These are phyloP conservation scores for Peromyscus maniculatus DNA, from an alignment of 2,113 vertebrate genomes.

Conservation along the genomic window DNA sequence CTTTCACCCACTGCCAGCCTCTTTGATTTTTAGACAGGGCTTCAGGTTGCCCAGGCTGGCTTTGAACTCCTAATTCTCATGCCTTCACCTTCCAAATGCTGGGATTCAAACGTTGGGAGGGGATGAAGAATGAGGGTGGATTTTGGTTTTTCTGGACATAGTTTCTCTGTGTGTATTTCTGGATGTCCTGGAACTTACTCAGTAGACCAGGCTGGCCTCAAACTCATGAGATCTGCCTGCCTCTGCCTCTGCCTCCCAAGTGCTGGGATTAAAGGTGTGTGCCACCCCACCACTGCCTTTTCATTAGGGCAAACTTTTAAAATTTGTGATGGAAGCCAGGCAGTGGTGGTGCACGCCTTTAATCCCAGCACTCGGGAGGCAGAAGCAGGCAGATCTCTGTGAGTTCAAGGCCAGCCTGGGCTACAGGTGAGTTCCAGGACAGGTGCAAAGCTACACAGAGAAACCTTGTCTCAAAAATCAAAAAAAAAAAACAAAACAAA, in stretches of 20 bases:
- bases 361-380: too few relatives aligned
- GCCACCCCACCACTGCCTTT: not conserved
- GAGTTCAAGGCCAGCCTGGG: too few relatives aligned
- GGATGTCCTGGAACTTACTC: not conserved
- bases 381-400: too few relatives aligned
- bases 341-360: too few relatives aligned
- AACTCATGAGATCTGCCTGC: not conserved
- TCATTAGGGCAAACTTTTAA: not conserved
- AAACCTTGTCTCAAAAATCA: too few relatives aligned
- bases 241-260: not conserved
- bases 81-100: not conserved
- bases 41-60: not conserved
- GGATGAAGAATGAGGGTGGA: too few relatives aligned
- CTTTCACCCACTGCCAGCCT: not conserved
- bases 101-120: not conserved
- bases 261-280: not conserved
- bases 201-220: not conserved
- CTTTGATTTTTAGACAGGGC: not conserved
- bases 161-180: not conserved
- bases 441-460: too few relatives aligned
- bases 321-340: not conserved
- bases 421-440: too few relatives aligned
- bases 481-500: too few relatives aligned
- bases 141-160: not conserved
- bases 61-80: not conserved